Base-by-base conservation (phyloP, 2,797 vertebrate genomes). In the Anableps anableps region DNA sequence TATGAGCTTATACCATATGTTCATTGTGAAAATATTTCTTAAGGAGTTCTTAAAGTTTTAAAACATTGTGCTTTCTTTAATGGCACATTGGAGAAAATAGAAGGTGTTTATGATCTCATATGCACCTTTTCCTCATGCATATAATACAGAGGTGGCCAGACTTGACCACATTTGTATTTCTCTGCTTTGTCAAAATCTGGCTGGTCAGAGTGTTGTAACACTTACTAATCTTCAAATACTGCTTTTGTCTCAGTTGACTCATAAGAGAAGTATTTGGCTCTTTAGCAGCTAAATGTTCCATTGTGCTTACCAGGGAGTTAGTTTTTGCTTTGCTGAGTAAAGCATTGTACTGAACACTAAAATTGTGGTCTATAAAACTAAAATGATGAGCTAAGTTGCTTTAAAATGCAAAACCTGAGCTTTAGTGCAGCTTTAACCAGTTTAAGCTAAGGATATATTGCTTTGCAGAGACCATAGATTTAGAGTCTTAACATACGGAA, bases 211-310 rank as follows among this genome's bases (percentile, higher is more conserved):
- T 45, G 19, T 45, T 60, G 72, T 13, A 68, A 29, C 72, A 51
- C 60, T 78, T 64, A 43, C 14, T 48, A 17, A 74, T 55, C 19
- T 81, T 62, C 48, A 36, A 64, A 58, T 41, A 72, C 79, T 38
- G 41, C 43, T 77, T 80, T 82, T 48, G 71, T 79, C 64, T 41
- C 11, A 29, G 36, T n/a, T 58, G 73, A 47, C 41, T 71, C 68
- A 71, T 47, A 5, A 29, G 41, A 47, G 26, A 71, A 47, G 68
- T 71, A 71, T 71, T 71, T 47, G 41, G 26, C 13, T 47, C 41
- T 47, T 71, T 45, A 47, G 68, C 13, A 71, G 68, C 41, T 17
- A 47, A 71, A 45, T 45, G 41, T 23, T 45, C 26, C 16, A 17
- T 38, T 21, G 9, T 45, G 36, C 58, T 58, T 29, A 58, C 36